Base-by-base conservation (phyloP, 2,797 vertebrate species). In the Vultur gryphus region DNA sequence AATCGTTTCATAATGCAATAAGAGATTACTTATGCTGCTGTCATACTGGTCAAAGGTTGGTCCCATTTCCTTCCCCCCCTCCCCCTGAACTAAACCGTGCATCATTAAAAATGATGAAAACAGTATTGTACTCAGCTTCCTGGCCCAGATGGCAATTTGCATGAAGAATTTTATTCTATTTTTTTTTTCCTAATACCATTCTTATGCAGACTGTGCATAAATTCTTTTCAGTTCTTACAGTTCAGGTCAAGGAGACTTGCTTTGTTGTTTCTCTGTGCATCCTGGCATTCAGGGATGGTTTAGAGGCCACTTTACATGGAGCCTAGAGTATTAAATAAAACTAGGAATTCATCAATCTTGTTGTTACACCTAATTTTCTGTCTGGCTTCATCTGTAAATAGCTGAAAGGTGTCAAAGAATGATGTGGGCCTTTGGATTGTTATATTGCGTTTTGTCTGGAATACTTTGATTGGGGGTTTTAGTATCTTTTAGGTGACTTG, bases 101-200 rank as follows among this genome's bases (percentile, higher is more conserved):
- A 35, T 96, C 93, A 90, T 89, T 94, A 94, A 85, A 73, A 76
- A 95, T 80, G 91, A 91, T 93, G 84, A 90, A 88, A 95, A 90
- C 41, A 87, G 79, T 91, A 69, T 82, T 96, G 73, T 59, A 82
- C 26, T 87, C 67, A 24, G 51, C 71, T 94, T 95, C 71, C 92
- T 93, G 72, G 55, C 78, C 86, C 84, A 89, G 55, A 91, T 87
- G 52, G 70, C 33, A 78, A 96, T 87, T 93, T 91, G 62, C 79
- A 92, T 97, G 77, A 90, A 70, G 61, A 90, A 95, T 88, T 93
- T 88, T 91, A 58, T 44, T 88, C 57, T 23, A 1, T 11, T n/a
- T 79, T 82, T 24, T 48, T 39, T 51, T 49, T 41, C 33, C 13
- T 76, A 81, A 59, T 97, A 89, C 37, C 24, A 21, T 82, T 95